Evolutionary conservation across 2,113 vertebrate species (phyloP).

Genomic region (Alouatta palliata): DNA sequence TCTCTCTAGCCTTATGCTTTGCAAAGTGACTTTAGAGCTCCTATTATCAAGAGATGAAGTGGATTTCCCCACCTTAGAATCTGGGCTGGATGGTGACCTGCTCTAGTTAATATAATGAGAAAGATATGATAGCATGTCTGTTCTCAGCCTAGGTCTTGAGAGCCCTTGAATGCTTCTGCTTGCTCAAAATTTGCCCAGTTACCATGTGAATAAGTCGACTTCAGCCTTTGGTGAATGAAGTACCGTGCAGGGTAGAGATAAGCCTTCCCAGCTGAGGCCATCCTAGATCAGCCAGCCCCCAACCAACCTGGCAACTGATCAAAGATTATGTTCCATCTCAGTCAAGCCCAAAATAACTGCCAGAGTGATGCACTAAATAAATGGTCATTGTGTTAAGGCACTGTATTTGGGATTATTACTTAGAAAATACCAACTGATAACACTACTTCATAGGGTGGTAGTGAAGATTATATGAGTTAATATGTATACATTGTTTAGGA

Average conservation of each 20-base stretch:
- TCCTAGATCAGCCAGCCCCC: neutral
- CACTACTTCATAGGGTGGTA: neutral
- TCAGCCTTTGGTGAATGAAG: neutral
- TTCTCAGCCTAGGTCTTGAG: neutral
- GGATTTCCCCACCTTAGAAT: neutral
- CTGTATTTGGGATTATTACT: neutral
- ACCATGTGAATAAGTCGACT: neutral
- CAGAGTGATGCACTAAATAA: neutral
- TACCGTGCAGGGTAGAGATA: neutral
- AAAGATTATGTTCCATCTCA: neutral
- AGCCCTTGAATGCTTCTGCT: neutral
- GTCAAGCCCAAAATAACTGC: neutral
- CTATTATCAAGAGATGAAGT: neutral
- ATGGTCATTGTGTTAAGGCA: neutral
- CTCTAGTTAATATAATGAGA: neutral
- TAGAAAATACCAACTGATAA: neutral
- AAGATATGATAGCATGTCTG: neutral
- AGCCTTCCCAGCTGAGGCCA: neutral
- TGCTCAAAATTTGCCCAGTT: neutral
- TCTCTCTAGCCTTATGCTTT: neutral
- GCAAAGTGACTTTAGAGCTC: neutral
- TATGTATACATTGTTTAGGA: neutral
- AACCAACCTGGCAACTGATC: neutral
- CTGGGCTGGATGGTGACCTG: neutral
- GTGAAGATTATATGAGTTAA: constrained; percentile 12